phyloP scores from a whole-genome alignment of 1,140 invertebrate genomes.

The Octopus sinensis region DNA sequence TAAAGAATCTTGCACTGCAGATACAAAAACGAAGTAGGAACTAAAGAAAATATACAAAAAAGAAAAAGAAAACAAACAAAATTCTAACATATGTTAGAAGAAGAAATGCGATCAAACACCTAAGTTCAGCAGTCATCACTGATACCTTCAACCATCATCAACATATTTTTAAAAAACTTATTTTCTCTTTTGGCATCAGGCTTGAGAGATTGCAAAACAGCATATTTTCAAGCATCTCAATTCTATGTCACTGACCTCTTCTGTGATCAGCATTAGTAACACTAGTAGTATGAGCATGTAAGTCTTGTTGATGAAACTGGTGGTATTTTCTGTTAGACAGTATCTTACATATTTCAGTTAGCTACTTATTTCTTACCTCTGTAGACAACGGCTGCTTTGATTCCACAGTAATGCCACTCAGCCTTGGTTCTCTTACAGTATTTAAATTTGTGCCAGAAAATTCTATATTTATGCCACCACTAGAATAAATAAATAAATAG shows the following conservation, averaged over 20 bases:
- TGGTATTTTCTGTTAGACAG: neutral
- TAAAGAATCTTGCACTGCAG: no score
- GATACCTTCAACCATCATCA: no score
- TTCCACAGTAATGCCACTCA: slow-evolving; percentile 56
- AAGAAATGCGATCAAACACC: no score
- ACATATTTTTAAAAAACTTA: no score
- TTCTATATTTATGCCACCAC: slow-evolving; percentile 85
- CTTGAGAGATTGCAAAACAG: neutral
- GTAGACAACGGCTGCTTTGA: neutral
- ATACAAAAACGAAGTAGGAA: no score
- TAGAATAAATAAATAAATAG: slow-evolving; percentile 43
- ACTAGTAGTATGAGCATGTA: neutral
- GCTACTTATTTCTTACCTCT: neutral
- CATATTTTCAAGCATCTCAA: neutral
- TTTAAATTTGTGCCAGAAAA: slow-evolving; percentile 85
- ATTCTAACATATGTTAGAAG: no score
- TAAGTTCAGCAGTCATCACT: no score
- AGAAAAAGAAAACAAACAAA: no score
- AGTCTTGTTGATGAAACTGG: neutral
- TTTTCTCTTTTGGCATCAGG: no score
- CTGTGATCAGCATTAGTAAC: neutral
- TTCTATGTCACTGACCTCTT: neutral
- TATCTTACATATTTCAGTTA: neutral
- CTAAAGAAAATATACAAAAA: no score
- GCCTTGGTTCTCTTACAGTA: slow-evolving; percentile 83